Evolutionary conservation across 2,797 vertebrate genomes (phyloP).

Genomic region (Odontamblyopus lacepedii): DNA sequence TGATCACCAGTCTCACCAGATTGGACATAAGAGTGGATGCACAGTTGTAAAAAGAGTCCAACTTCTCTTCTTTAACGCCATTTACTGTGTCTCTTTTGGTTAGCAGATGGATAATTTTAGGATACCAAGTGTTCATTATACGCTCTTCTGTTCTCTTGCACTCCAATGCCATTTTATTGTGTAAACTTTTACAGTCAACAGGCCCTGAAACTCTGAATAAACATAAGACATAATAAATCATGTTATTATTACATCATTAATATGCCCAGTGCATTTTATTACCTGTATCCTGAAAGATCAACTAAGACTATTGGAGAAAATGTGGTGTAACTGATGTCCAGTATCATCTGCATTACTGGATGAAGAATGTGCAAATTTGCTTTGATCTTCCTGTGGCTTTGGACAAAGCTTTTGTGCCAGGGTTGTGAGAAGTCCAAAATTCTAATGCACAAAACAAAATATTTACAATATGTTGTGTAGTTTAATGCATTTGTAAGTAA

Average conservation of each 20-base stretch:
- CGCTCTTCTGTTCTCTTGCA: conserved; percentile 84
- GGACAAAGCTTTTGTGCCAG: conserved; percentile 80
- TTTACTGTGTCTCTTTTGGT: conserved; percentile 74
- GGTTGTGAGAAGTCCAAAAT: conserved; percentile 81
- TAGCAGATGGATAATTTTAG: conserved; percentile 83
- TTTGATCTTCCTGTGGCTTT: conserved; percentile 74
- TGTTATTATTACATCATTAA: background rate
- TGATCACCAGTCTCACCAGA: conserved; percentile 77
- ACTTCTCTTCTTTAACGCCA: conserved; percentile 75
- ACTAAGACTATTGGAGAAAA: conserved; percentile 82
- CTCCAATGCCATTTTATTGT: conserved; percentile 79
- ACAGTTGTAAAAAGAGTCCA: conserved; percentile 85
- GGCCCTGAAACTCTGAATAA: conserved; percentile 80
- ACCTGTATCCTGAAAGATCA: conserved; percentile 88
- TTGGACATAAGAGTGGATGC: conserved; percentile 89
- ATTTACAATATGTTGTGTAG: background rate
- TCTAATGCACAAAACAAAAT: conserved; percentile 66
- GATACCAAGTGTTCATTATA: conserved; percentile 89
- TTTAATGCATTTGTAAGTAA: conserved; percentile 7
- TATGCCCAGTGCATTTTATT: conserved; percentile 63
- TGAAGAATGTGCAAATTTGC: conserved; percentile 85
- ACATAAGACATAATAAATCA: background rate
- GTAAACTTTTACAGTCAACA: conserved; percentile 82
- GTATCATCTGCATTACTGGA: conserved; percentile 82
- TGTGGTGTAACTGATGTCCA: conserved; percentile 81